These are phyloP conservation scores for Siniperca chuatsi DNA, from an alignment of 2,113 vertebrate genomes.

Conservation along the genomic window DNA sequence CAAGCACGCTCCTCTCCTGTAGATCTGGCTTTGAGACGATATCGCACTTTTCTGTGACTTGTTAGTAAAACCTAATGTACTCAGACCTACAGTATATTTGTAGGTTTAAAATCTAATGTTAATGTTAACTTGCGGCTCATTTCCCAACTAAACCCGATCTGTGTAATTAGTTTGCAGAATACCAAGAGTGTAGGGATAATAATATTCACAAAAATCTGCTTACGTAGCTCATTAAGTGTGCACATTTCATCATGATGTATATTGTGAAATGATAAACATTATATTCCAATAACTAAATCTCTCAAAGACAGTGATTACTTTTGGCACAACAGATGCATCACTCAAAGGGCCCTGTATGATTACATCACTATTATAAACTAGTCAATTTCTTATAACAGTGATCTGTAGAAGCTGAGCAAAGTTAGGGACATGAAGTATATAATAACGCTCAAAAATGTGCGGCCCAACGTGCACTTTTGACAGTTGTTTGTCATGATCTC, in stretches of 20 bases:
- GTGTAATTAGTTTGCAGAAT: constrained; percentile 45
- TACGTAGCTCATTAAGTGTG: constrained; percentile 41
- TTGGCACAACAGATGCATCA: constrained; percentile 48
- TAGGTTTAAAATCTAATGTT: constrained; percentile 49
- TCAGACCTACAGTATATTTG: constrained; percentile 61
- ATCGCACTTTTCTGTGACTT: constrained; percentile 67
- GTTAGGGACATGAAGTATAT: constrained; percentile 2
- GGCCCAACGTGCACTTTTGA: constrained; percentile 58
- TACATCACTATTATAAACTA: constrained; percentile 14
- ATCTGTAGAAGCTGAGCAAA: constrained; percentile 25
- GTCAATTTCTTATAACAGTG: constrained; percentile 1
- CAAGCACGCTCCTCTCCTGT: constrained; percentile 60
- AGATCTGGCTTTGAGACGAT: constrained; percentile 49
- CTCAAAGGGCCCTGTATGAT: constrained; percentile 32
- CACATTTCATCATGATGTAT: constrained; percentile 51
- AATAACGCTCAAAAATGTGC: constrained; percentile 12
- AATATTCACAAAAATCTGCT: constrained; percentile 43
- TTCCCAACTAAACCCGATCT: constrained; percentile 27
- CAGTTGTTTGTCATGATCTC: constrained; percentile 40
- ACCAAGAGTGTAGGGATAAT: constrained; percentile 16
- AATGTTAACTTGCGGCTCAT: constrained; percentile 41
- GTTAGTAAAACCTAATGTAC: constrained; percentile 55
- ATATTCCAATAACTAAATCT: constrained; percentile 48
- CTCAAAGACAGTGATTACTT: constrained; percentile 40
- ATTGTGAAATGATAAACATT: constrained; percentile 41